Evolutionary conservation across 64 coral and sea anemone genomes (phyloP).

Genomic region (Acropora tenuis): DNA sequence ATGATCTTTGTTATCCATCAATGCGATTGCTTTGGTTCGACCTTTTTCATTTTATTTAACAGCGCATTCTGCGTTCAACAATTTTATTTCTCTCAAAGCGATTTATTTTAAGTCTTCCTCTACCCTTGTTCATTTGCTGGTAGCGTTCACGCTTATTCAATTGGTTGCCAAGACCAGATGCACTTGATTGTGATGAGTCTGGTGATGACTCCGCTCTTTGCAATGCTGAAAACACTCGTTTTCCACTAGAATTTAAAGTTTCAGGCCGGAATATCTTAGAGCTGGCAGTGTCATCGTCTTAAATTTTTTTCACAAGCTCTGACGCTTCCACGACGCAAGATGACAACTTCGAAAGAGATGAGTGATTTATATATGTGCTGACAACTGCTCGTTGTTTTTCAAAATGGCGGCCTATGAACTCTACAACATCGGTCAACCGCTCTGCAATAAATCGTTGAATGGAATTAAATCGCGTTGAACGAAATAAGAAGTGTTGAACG

Average conservation of each 20-base stretch:
- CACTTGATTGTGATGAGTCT: too few species aligned
- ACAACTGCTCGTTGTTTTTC: too few species aligned
- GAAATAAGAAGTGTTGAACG: too few species aligned
- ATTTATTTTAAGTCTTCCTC: conserved; percentile 38
- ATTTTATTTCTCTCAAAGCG: background rate
- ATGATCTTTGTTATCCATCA: too few species aligned
- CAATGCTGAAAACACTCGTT: background rate
- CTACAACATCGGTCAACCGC: too few species aligned
- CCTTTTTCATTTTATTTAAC: too few species aligned
- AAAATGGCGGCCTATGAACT: too few species aligned
- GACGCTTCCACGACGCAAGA: background rate
- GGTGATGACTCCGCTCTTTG: too few species aligned
- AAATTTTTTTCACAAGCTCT: conserved; percentile 15
- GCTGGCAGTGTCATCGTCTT: conserved; percentile 32
- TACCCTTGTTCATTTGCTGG: conserved; percentile 39
- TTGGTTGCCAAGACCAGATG: conserved; percentile 39
- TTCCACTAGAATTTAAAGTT: conserved; percentile 18
- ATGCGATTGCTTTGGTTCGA: too few species aligned
- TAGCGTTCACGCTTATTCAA: conserved; percentile 51
- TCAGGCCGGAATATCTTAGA: conserved; percentile 8
- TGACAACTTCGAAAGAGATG: conserved; percentile 47
- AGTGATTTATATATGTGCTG: conserved; percentile 7
- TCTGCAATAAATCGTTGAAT: too few species aligned
- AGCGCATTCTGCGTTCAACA: too few species aligned
- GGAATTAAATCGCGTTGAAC: too few species aligned